Percentiles rank a stretch among this genome's conserved stretches.
Conservation (phyloP, 2,888 invertebrate genomes). For the Euplexia lucipara region DNA sequence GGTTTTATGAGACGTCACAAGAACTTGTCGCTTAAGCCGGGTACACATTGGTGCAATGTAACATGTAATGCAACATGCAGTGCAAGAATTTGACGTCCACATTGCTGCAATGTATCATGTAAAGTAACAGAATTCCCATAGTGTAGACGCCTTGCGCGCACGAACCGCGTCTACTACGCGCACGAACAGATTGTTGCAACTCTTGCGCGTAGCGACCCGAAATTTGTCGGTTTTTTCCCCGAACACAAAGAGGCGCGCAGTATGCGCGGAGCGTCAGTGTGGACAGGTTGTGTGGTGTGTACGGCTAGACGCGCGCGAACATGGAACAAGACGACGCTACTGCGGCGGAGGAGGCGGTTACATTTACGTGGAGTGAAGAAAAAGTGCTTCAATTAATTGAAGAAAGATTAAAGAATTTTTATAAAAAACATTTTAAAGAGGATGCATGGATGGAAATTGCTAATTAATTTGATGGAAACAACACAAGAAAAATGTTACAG, state of each 20-base stretch:
- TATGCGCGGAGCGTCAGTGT: constrained; percentile 31
- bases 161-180: constrained; percentile 22
- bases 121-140: constrained; percentile 31
- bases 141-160: constrained; percentile 41
- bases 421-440: constrained; percentile 14
- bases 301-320: constrained; percentile 27
- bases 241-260: constrained; percentile 37
- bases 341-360: constrained; percentile 30
- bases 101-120: constrained; percentile 20
- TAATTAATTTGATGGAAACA: constrained; percentile 30
- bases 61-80: constrained; percentile 38
- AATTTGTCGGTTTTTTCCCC: constrained; percentile 31
- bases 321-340: constrained; percentile 29
- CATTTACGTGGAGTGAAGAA: constrained; percentile 31
- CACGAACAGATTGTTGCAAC: constrained; percentile 30
- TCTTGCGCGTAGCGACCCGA: constrained; percentile 24
- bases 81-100: constrained; percentile 47
- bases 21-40: not conserved
- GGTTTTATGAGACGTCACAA: constrained; percentile 1
- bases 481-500: constrained; percentile 34
- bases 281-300: constrained; percentile 32
- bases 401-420: constrained; percentile 24
- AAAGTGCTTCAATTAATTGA: constrained; percentile 28
- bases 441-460: constrained; percentile 30
- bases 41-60: constrained; percentile 30